Conservation (phyloP, 2,113 vertebrate genomes). For the Fukomys damarensis region DNA sequence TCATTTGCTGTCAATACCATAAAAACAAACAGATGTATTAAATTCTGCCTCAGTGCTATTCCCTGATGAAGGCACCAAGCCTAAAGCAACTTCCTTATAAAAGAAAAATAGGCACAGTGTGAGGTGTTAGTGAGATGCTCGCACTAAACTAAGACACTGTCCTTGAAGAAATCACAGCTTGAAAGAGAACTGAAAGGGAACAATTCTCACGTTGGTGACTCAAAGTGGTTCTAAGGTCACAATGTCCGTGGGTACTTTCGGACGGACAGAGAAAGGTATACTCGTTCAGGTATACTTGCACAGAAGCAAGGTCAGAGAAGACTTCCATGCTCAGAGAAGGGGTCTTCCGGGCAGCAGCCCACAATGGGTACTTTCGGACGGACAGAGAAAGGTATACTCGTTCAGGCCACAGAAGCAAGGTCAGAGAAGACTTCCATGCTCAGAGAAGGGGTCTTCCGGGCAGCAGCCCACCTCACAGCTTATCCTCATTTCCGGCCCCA, state of each 20-base stretch:
- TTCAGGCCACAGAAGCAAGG: background rate
- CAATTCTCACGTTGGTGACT: slow-evolving; percentile 3
- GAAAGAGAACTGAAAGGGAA: slow-evolving; percentile 2
- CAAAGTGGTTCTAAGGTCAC: background rate
- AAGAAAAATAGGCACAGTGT: background rate
- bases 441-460: background rate
- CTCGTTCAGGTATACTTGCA: background rate
- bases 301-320: background rate
- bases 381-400: background rate
- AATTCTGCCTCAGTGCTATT: background rate
- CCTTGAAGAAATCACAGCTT: slow-evolving; percentile 25
- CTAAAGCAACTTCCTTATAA: background rate
- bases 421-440: background rate
- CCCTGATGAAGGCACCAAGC: background rate
- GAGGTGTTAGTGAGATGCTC: background rate
- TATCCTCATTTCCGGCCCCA: background rate
- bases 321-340: background rate
- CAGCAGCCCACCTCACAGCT: background rate
- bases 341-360: background rate
- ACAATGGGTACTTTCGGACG: background rate
- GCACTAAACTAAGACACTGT: background rate
- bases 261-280: background rate
- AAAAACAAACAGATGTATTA: slow-evolving; percentile 42
- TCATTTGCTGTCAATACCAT: background rate
- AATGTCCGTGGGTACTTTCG: background rate